phyloP scores from a whole-genome alignment of 2,113 vertebrate genomes.

The Onychostoma macrolepis region DNA sequence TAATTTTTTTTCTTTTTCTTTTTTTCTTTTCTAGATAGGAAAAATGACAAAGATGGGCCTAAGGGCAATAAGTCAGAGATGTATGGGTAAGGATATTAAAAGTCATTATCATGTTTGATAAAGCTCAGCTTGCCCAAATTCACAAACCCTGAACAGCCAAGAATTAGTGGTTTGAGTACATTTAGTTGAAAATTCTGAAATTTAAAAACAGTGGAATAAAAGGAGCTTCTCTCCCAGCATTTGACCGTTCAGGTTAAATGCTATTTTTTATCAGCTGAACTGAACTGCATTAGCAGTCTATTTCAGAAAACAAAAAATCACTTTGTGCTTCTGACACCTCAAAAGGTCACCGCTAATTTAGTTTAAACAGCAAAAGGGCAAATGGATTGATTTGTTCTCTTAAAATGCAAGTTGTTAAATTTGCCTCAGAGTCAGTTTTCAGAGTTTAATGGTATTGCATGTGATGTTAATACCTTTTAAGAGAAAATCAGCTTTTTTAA shows the following conservation, averaged over 20 bases:
- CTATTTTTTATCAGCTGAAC: conserved; percentile 4
- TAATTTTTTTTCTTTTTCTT: too few species aligned
- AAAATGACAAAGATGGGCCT: neutral
- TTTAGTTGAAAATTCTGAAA: neutral
- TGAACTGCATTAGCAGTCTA: conserved; percentile 7
- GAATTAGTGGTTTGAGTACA: neutral
- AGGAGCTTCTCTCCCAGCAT: neutral
- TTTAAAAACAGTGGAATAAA: neutral
- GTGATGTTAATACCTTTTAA: too few species aligned
- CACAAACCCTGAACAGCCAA: neutral
- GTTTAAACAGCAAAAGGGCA: conserved; percentile 7
- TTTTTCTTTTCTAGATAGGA: neutral
- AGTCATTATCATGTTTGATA: neutral
- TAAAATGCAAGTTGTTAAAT: neutral
- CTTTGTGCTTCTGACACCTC: conserved; percentile 25
- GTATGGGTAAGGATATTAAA: neutral
- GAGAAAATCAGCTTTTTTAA: neutral
- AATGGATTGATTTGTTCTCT: neutral
- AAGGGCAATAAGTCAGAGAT: neutral
- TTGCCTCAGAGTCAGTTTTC: neutral
- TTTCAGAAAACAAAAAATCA: neutral
- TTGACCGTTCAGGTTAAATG: neutral
- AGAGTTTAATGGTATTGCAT: neutral
- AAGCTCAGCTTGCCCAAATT: neutral
- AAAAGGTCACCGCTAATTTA: conserved; percentile 12